phyloP scores from a whole-genome alignment of 2,113 vertebrate genomes.

The Chaetura pelagica region DNA sequence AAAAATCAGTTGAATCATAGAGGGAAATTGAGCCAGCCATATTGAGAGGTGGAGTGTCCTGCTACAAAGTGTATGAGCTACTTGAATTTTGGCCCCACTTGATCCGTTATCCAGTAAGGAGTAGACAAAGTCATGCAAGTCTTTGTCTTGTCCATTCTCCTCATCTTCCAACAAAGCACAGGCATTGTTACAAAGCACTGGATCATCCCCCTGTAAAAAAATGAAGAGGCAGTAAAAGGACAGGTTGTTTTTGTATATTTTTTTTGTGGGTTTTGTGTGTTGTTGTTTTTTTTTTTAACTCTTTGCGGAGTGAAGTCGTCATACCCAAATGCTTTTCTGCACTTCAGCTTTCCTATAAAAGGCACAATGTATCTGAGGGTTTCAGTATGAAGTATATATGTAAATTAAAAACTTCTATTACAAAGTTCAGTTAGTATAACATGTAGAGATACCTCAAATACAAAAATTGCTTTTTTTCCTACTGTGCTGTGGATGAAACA shows the following conservation, averaged over 20 bases:
- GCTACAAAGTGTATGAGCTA: background rate
- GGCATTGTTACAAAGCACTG: background rate
- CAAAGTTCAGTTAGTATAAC: background rate
- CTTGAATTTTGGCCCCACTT: background rate
- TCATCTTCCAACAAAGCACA: background rate
- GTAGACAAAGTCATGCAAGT: background rate
- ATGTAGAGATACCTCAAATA: background rate
- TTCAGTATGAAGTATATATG: background rate
- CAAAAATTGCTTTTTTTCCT: background rate
- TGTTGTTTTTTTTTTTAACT: background rate
- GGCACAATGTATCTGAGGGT: background rate
- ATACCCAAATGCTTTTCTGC: background rate
- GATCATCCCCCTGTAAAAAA: background rate
- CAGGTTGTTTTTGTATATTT: background rate
- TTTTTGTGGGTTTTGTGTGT: background rate
- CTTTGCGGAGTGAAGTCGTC: rapidly evolving
- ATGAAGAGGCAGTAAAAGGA: background rate
- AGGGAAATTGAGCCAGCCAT: no score
- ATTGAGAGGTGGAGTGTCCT: no score
- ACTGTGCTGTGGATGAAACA: background rate
- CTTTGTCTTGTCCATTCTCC: background rate
- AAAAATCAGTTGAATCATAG: no score
- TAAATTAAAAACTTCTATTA: background rate
- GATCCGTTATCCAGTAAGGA: background rate
- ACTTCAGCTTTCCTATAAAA: background rate